Percentiles rank a stretch among this genome's conserved stretches.
These are phyloP conservation scores for Leucoptera coffeella DNA, from an alignment of 2,888 invertebrate genomes.

Conservation along the genomic window DNA sequence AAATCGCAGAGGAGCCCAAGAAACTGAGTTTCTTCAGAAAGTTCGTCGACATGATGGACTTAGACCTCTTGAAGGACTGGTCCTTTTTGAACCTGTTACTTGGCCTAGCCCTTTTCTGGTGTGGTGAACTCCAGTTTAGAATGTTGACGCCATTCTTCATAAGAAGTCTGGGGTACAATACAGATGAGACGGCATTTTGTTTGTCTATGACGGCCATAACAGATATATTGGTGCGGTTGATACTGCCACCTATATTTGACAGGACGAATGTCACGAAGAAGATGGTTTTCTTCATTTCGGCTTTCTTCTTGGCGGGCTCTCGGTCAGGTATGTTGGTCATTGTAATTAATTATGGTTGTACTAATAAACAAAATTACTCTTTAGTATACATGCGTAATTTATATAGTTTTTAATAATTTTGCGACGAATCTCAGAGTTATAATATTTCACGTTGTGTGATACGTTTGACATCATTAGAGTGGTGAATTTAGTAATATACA, in stretches of 20 bases:
- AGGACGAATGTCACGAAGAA: conserved; percentile 61
- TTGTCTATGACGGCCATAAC: conserved; percentile 69
- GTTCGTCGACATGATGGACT: conserved; percentile 62
- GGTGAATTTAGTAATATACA: no score
- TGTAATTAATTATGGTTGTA: no score
- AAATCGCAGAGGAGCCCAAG: conserved; percentile 21
- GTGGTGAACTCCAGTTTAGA: conserved; percentile 70
- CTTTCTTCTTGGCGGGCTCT: conserved; percentile 64
- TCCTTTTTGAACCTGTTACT: conserved; percentile 67
- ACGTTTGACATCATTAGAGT: no score
- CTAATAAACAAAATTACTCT: neutral
- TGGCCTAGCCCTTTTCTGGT: conserved; percentile 67
- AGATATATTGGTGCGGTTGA: conserved; percentile 66
- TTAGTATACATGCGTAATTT: neutral
- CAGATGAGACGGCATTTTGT: conserved; percentile 65
- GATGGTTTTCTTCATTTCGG: conserved; percentile 64
- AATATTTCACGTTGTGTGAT: no score
- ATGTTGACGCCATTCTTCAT: conserved; percentile 68
- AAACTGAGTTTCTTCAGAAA: conserved; percentile 41
- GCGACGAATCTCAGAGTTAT: no score
- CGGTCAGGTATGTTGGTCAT: conserved; percentile 65
- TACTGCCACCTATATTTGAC: conserved; percentile 70
- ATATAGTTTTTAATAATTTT: no score
- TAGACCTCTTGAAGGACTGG: conserved; percentile 65
- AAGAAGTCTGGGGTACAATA: conserved; percentile 55